A percentile compares a stretch with the other conserved stretches of the same genome.
phyloP scores from a whole-genome alignment of 1,140 invertebrate genomes.

The Drosophila willistoni region DNA sequence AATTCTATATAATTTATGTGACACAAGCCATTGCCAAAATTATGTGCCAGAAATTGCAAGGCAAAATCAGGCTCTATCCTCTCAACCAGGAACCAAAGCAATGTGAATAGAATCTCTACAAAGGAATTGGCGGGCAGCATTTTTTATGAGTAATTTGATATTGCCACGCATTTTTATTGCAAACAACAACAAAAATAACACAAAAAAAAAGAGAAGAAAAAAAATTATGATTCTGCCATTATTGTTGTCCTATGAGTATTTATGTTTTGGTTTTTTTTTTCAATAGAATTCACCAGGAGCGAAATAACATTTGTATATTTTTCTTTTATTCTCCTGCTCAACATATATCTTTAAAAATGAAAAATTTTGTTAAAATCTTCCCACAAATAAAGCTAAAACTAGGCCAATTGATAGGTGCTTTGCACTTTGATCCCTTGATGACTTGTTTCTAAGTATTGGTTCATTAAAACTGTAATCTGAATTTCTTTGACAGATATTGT shows the following conservation, averaged over 20 bases:
- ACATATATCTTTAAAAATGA: no score
- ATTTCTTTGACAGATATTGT: no score
- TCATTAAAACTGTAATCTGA: no score
- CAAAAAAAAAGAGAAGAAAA: slow-evolving; percentile 40
- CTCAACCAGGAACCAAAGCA: slow-evolving; percentile 1
- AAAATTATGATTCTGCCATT: slow-evolving; percentile 24
- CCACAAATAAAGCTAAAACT: no score
- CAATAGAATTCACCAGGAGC: background rate
- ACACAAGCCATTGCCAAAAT: slow-evolving; percentile 49
- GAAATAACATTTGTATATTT: slow-evolving; percentile 9
- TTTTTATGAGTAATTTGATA: slow-evolving; percentile 73
- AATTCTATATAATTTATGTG: slow-evolving; percentile 70
- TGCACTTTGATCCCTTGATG: no score
- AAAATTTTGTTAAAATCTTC: no score
- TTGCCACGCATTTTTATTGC: slow-evolving; percentile 75
- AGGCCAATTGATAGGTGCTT: no score
- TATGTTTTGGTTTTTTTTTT: slow-evolving; percentile 32
- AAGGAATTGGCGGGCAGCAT: slow-evolving; percentile 54
- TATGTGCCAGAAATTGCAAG: slow-evolving; percentile 72
- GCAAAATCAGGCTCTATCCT: slow-evolving; percentile 6
- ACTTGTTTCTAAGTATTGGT: no score
- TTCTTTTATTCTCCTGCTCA: no score
- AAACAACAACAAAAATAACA: slow-evolving; percentile 30
- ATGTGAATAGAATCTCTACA: slow-evolving; percentile 9
- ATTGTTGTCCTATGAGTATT: slow-evolving; percentile 30